Evolutionary conservation across 2,113 vertebrate genomes (phyloP).

Genomic region (Phodopus roborovskii): DNA sequence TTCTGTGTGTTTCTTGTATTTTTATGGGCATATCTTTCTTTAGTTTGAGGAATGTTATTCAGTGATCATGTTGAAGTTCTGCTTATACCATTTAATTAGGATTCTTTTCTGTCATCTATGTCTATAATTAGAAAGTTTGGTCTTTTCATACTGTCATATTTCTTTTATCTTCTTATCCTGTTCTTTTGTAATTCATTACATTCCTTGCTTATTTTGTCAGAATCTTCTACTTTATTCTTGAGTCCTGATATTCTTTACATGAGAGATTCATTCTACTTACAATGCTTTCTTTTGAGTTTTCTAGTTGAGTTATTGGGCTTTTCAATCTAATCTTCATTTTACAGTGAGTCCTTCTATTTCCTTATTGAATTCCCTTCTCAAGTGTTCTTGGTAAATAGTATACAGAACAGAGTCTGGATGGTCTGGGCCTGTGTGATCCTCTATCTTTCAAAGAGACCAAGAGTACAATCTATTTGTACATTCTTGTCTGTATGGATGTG

Average conservation of each 20-base stretch:
- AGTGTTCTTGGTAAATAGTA: background rate
- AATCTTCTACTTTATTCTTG: background rate
- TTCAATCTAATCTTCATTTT: background rate
- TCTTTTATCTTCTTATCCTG: background rate
- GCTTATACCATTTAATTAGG: background rate
- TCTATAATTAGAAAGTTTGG: background rate
- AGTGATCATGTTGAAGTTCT: background rate
- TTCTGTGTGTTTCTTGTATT: background rate
- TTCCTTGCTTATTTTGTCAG: background rate
- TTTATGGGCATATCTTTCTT: background rate
- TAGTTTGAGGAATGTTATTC: background rate
- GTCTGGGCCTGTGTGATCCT: background rate
- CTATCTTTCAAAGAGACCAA: background rate
- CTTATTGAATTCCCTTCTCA: background rate
- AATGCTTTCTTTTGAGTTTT: background rate
- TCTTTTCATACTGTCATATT: background rate
- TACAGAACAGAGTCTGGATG: background rate
- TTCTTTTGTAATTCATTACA: background rate
- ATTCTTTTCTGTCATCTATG: background rate
- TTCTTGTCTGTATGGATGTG: background rate
- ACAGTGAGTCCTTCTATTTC: background rate
- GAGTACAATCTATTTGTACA: background rate
- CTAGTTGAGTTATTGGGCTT: background rate
- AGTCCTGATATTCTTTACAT: background rate
- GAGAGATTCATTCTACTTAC: background rate